Evolutionary conservation across 2,888 invertebrate genomes (phyloP).

Genomic region (Steinernema carpocapsae): DNA sequence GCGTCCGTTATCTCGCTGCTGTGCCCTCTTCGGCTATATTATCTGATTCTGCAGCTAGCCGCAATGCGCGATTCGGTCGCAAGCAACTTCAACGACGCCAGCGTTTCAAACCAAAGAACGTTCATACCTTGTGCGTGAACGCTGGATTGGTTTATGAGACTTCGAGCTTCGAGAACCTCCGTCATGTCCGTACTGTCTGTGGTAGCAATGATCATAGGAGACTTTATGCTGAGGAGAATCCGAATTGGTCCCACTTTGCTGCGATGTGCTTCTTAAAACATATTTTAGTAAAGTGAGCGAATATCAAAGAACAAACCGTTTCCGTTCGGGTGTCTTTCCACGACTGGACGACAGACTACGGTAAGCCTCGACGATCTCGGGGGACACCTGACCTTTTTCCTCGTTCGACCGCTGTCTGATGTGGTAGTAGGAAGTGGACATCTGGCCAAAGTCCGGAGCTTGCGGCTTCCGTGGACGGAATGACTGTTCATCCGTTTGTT

Average conservation of each 20-base stretch:
- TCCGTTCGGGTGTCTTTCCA: neutral
- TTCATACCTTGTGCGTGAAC: constrained; percentile 23
- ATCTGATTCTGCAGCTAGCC: constrained; percentile 13
- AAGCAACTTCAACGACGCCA: neutral
- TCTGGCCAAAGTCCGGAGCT: constrained; percentile 20
- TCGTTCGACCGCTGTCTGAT: constrained; percentile 14
- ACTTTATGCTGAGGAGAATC: constrained; percentile 11
- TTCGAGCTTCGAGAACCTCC: neutral
- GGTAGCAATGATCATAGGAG: neutral
- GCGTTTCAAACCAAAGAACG: neutral
- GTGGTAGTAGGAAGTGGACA: constrained; percentile 18
- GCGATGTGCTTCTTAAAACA: constrained; percentile 11
- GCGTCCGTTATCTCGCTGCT: too few species aligned
- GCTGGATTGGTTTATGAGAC: constrained; percentile 27
- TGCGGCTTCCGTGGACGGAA: constrained; percentile 17
- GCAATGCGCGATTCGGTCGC: neutral
- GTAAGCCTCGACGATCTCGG: neutral
- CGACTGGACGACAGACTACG: constrained; percentile 22
- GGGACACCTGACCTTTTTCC: constrained; percentile 5
- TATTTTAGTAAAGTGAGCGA: neutral
- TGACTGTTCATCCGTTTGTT: constrained; percentile 42
- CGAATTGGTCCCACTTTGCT: neutral
- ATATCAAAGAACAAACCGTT: neutral
- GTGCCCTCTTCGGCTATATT: too few species aligned
- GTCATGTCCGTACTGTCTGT: neutral